Conservation (phyloP, 2,797 vertebrate species). For the Capromys pilorides region DNA sequence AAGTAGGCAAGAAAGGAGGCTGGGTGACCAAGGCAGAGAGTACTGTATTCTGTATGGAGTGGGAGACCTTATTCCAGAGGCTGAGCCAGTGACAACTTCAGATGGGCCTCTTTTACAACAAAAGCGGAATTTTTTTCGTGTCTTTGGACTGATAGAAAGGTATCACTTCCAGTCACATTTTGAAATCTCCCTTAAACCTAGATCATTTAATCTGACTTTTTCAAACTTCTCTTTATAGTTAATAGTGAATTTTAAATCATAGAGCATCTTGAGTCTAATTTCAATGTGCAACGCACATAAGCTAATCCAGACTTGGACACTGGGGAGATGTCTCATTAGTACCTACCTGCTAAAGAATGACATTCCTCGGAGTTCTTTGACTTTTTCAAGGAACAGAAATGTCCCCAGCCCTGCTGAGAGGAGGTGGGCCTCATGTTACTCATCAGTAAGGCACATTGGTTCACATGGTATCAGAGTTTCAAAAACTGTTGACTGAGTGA, state of each 20-base stretch:
- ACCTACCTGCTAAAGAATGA: neutral
- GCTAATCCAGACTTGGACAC: neutral
- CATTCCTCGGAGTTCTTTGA: neutral
- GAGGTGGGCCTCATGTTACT: neutral
- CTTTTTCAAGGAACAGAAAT: neutral
- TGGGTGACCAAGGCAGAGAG: neutral
- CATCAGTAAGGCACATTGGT: neutral
- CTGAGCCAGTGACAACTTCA: accelerated
- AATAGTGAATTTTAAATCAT: neutral
- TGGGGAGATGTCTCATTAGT: neutral
- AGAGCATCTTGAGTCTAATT: neutral
- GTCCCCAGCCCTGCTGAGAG: neutral
- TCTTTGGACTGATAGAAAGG: neutral
- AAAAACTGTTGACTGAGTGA: neutral
- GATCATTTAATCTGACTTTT: neutral
- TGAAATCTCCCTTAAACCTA: neutral
- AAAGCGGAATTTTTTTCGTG: neutral
- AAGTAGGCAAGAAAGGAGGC: neutral
- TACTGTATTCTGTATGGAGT: accelerated
- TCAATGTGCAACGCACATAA: neutral
- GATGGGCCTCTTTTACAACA: neutral
- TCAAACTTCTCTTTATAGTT: neutral
- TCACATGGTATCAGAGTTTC: neutral
- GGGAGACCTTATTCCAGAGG: neutral
- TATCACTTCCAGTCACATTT: neutral